Evolutionary conservation across 2,797 vertebrate genomes (phyloP).

Genomic region (Bradypus variegatus): DNA sequence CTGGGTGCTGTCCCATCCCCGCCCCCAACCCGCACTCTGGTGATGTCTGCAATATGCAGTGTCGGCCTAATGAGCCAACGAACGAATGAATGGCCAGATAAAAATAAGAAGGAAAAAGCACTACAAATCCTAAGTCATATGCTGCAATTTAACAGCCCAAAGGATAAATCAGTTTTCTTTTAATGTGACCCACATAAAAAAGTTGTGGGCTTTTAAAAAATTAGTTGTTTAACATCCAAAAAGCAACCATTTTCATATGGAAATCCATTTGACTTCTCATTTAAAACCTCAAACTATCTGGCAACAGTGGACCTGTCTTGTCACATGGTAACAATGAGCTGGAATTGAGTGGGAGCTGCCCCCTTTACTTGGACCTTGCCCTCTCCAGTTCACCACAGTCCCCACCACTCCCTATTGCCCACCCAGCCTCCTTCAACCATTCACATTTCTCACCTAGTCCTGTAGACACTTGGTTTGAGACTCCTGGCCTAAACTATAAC

Average conservation of each 20-base stretch:
- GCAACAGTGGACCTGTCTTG: too few relatives aligned
- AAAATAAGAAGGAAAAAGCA: not conserved
- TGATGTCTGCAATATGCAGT: too few relatives aligned
- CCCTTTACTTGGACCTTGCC: accelerated
- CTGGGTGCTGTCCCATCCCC: not conserved
- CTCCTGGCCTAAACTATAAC: not conserved
- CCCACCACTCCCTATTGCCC: not conserved
- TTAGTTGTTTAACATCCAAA: not conserved
- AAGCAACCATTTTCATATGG: not conserved
- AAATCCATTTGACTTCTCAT: not conserved
- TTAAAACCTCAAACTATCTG: not conserved
- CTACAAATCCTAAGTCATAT: not conserved
- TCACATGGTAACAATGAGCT: accelerated
- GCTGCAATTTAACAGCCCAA: not conserved
- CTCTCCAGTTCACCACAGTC: not conserved
- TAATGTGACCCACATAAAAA: not conserved
- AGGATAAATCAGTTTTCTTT: not conserved
- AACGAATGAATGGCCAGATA: too few relatives aligned
- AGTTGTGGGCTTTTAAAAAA: not conserved
- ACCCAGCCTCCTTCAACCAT: not conserved
- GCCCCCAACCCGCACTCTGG: too few relatives aligned
- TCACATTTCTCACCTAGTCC: not conserved
- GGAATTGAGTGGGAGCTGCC: not conserved
- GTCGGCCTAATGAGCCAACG: not conserved
- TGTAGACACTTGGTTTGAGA: not conserved